Evolutionary conservation across 2,797 vertebrate genomes (phyloP).

Genomic region (Gymnocypris eckloni): DNA sequence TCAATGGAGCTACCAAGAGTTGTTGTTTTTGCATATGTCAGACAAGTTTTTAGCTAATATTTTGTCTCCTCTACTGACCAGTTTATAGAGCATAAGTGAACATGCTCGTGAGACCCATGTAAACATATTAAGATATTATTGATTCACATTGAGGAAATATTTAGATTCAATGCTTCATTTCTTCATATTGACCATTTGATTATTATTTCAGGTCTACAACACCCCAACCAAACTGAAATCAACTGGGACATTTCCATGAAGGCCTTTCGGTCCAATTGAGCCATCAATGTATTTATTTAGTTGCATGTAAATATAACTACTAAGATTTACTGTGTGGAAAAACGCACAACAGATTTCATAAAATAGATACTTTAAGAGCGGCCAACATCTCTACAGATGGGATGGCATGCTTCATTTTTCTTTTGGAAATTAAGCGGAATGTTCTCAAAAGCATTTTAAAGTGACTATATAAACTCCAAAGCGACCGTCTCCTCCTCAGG

Average conservation of each 20-base stretch:
- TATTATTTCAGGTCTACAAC: neutral
- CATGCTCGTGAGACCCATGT: neutral
- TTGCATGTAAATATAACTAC: neutral
- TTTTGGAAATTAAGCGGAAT: neutral
- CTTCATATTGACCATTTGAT: neutral
- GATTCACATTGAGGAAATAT: neutral
- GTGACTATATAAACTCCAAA: neutral
- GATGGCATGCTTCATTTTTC: neutral
- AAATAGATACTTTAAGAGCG: neutral
- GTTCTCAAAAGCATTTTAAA: neutral
- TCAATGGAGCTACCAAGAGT: neutral
- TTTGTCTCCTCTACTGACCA: neutral
- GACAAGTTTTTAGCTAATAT: neutral
- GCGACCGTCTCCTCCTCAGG: neutral
- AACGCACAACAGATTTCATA: neutral
- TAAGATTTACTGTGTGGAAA: neutral
- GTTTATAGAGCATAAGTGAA: neutral
- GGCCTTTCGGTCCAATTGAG: neutral
- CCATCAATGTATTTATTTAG: neutral
- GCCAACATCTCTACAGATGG: neutral
- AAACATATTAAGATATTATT: neutral
- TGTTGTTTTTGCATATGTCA: neutral
- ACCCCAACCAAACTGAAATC: neutral
- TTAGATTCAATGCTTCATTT: neutral
- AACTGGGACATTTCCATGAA: neutral